Conservation (phyloP, 2,888 invertebrate species). For the Crepidodera aurea region DNA sequence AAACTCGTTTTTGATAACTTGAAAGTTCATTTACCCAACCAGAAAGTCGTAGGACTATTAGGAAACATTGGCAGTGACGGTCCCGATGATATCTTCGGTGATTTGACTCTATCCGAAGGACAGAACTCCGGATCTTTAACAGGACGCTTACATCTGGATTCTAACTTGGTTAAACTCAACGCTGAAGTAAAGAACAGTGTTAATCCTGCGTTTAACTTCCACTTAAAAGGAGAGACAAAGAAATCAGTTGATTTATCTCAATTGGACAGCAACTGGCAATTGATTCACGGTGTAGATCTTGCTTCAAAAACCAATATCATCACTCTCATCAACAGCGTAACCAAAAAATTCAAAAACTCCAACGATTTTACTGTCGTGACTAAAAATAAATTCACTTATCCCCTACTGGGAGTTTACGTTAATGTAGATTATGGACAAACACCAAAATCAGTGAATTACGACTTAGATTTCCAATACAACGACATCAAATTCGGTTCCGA, state of each 20-base stretch:
- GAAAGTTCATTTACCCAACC: conserved; percentile 59
- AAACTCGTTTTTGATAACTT: conserved; percentile 70
- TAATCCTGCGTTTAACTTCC: conserved; percentile 70
- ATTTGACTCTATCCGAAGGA: conserved; percentile 64
- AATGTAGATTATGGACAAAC: conserved; percentile 68
- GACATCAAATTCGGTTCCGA: conserved; percentile 67
- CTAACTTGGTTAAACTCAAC: conserved; percentile 62
- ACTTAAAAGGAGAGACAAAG: conserved; percentile 65
- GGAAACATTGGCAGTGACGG: conserved; percentile 63
- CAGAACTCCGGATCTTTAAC: conserved; percentile 62
- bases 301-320: conserved; percentile 66
- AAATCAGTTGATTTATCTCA: conserved; percentile 30
- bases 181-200: conserved; percentile 66
- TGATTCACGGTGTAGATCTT: conserved; percentile 71
- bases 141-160: conserved; percentile 53
- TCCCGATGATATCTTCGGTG: conserved; percentile 58
- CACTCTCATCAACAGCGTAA: conserved; percentile 55
- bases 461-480: conserved; percentile 66
- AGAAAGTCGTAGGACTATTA: conserved; percentile 62
- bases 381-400: conserved; percentile 67
- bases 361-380: conserved; percentile 64
- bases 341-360: conserved; percentile 52
- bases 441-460: conserved; percentile 66
- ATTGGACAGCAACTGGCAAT: conserved; percentile 51
- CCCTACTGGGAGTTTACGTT: conserved; percentile 63